Base-by-base conservation (phyloP, 2,888 invertebrate species). In the Caenorhabditis sulstoni region DNA sequence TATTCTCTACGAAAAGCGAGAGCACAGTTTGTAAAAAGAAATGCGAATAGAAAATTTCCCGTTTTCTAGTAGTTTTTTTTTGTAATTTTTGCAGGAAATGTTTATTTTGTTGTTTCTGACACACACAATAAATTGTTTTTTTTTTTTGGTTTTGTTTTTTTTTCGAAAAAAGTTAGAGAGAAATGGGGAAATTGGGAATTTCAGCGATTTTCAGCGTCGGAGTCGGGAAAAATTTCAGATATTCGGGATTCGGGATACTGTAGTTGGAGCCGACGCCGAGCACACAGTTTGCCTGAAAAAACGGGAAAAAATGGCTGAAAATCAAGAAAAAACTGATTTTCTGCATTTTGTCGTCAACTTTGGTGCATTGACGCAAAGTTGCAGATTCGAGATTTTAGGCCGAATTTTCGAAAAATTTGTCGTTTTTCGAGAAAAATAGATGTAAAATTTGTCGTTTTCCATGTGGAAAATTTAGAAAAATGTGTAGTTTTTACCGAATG, bases 401-500 rank as follows among this genome's bases (percentile, higher is more conserved):
- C 16, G 11, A 18, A 29, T 29, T 29, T 29, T 29, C 7, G 29
- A 47, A 47, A 16, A 16, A 5, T 47, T 18, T 9, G 4, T 16
- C 11, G 41, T 14, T 14, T 41, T 41, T 41, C 3, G 41, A 41
- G 3, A 8, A 11, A 41, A 41, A 41, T 5, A 29, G 4, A 29
- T 29, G 29, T 3, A 29, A n/a, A 41, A 41, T 11, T 2, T 11
- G 41, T 9, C 2, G 29, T 57, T 39, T 18, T 18, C 14, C 1
- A 3, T 1, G 29, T 4, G 41, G 1, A 7, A 39, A 41, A 44
- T 16, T 23, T 2, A 22, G 9, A 23, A 29, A 49, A 47, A 62
- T 20, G 3, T 4, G 41, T 29, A 20, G 8, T 35, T n/a, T 35
- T 50, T 49, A 82, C 85, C 52, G 81, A 64, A 55, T 83, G 83